Evolutionary conservation across 1,140 invertebrate species (phyloP).

Genomic region (Metopolophium dirhodum): DNA sequence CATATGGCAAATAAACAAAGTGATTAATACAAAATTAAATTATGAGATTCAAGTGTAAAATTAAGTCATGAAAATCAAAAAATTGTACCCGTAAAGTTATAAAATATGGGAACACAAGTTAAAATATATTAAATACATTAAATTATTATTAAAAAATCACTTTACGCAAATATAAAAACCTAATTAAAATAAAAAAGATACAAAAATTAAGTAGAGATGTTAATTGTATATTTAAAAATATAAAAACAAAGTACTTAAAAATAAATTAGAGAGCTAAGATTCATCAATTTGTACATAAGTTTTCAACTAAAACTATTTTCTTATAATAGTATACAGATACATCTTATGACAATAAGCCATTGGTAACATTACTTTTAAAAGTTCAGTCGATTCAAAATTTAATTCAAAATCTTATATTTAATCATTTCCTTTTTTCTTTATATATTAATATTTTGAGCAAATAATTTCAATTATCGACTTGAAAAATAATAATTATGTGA

Average conservation of each 20-base stretch:
- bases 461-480: constrained; percentile 30
- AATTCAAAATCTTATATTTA: constrained; percentile 41
- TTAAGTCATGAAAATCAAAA: constrained; percentile 34
- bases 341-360: constrained; percentile 32
- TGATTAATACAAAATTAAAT: constrained; percentile 20
- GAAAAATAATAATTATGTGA: constrained; percentile 33
- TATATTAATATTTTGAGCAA: constrained; percentile 43
- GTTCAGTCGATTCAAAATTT: constrained; percentile 33
- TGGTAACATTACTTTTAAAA: constrained; percentile 51
- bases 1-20: not conserved
- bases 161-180: not conserved
- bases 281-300: not conserved
- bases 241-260: constrained; percentile 20
- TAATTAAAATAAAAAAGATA: constrained; percentile 25
- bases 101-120: not conserved
- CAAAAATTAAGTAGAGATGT: constrained; percentile 38
- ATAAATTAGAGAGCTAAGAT: constrained; percentile 42
- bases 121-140: not conserved
- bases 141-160: constrained; percentile 49
- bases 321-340: constrained; percentile 19
- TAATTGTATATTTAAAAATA: constrained; percentile 20
- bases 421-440: not conserved
- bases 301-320: constrained; percentile 42
- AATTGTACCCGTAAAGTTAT: not conserved
- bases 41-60: constrained; percentile 20